Base-by-base conservation (phyloP, 2,888 invertebrate genomes). In the Ophioninae sp. region DNA sequence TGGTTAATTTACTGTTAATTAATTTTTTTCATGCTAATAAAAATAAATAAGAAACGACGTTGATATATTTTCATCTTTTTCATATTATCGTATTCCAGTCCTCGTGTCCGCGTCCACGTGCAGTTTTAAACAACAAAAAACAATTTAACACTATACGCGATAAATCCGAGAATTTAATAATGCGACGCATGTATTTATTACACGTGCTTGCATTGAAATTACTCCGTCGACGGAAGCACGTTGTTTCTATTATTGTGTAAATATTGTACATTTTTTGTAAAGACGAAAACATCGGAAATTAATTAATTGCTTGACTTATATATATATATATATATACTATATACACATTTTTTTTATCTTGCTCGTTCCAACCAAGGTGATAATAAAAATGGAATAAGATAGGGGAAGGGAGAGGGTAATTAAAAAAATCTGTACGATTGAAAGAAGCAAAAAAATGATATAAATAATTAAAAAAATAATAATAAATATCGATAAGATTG, bases 231-330 rank as follows among this genome's bases (percentile, higher is more conserved):
- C 30, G 21, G 21, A 13, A 17, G 37, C 41, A 69, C 61, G 77
- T 62, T 41, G 73, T 85, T 79, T 72, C 80, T 50, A 84, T 77
- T 70, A 81, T 86, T 61, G 20, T 90, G 90, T 89, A 90, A 88
- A 90, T 90, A 90, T 83, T 90, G 89, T 89, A 89, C 56, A 90
- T 89, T 84, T 79, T 82, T 85, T 88, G 87, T 89, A 89, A 89
- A 88, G 81, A 56, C 67, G 56, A 81, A 62, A 74, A 50, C 79
- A 78, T 56, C 62, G 80, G 79, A 79, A 50, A 86, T 85, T 83
- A 85, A 86, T 82, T 59, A 73, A 87, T 69, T 73, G 87, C 88
- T 89, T 88, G 89, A 89, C 88, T 89, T 89, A 89, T 84, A 85
- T 81, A 57, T 62, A 69, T 73, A 70, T 44, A 44, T 44, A 44